Percentiles rank a stretch among this genome's conserved stretches.
These are phyloP conservation scores for Ricordea florida DNA, from an alignment of 92 coral and sea anemone genomes.

Conservation along the genomic window DNA sequence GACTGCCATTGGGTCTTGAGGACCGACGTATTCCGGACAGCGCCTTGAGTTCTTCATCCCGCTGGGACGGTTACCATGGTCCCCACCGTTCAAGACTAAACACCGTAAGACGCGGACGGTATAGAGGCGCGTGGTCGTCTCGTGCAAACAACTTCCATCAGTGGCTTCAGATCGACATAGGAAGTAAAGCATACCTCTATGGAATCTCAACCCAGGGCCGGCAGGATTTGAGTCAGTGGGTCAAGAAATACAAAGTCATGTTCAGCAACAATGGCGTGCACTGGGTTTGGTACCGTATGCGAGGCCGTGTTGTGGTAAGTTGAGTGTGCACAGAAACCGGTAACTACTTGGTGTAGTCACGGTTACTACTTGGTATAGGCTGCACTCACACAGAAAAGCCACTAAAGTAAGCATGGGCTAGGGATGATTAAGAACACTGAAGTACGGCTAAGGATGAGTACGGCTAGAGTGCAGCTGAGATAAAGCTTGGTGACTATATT, in stretches of 20 bases:
- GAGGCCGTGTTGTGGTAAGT: conserved; percentile 61
- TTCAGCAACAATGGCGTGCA: conserved; percentile 62
- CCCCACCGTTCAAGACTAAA: conserved; percentile 74
- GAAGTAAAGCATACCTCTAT: conserved; percentile 48
- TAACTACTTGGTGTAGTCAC: no score
- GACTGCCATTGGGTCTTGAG: conserved; percentile 68
- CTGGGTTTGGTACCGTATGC: conserved; percentile 54
- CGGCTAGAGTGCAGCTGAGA: no score
- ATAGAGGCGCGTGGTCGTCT: conserved; percentile 80
- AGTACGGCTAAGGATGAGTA: no score
- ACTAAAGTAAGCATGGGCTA: no score
- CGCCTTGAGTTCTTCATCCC: conserved; percentile 62
- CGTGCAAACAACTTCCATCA: conserved; percentile 64
- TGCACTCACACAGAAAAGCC: no score
- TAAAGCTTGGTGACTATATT: no score
- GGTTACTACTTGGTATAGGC: no score
- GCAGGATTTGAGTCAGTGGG: conserved; percentile 79
- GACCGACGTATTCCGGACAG: conserved; percentile 77
- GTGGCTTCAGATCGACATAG: conserved; percentile 76
- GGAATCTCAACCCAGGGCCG: conserved; percentile 76
- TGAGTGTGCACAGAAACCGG: no score
- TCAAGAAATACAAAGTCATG: conserved; percentile 61
- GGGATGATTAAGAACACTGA: no score
- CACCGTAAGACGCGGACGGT: conserved; percentile 56
- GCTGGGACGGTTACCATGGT: conserved; percentile 74